Base-by-base conservation (phyloP, 1,140 invertebrate species). In the Mamestra configurata region DNA sequence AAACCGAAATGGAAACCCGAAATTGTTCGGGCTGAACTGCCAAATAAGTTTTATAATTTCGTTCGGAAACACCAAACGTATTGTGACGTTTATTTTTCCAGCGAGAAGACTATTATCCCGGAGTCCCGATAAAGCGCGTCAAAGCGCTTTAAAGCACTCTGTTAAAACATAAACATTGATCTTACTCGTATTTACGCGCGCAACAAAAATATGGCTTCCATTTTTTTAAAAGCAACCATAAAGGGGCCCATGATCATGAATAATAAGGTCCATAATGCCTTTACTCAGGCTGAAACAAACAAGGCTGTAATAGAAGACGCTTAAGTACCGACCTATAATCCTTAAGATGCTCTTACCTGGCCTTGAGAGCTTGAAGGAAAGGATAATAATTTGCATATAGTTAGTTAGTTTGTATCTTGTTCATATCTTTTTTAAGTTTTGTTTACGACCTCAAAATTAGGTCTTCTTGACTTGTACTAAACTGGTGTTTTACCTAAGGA, bases 231-330 rank as follows among this genome's bases (percentile, higher is more conserved):
- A 51, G 68, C 46, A 31, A 35, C 68, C 46, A 24, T 71, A 51
- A 35, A 51, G 24, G 64, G 6, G n/a, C 10, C 68, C 68, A 71
- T 71, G 24, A 71, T 71, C 68, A 70, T 53, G 68, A 71, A 71
- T 71, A 71, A 71, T 71, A 71, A 71, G n/a, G 24, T 35, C 8
- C 27, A 35, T 71, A 71, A 51, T 71, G 49, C 20, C 27, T 71
- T 71, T 53, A 51, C 68, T 53, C 24, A 24, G 24, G 10, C 35
- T 18, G 46, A 46, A 70, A 70, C 66, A 70, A 70, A 70, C 66
- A 70, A n/a, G 40, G 40, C 13, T 27, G 40, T 70, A 46, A 70
- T 70, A 49, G 40, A 49, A 70, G 37, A 49, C 20, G 46, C 15
- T 53, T 27, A 49, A 70, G 66, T 70, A 27, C 37, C 11, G 20